These are phyloP conservation scores for Tanypteryx hageni DNA, from an alignment of 2,888 invertebrate genomes.

Conservation along the genomic window DNA sequence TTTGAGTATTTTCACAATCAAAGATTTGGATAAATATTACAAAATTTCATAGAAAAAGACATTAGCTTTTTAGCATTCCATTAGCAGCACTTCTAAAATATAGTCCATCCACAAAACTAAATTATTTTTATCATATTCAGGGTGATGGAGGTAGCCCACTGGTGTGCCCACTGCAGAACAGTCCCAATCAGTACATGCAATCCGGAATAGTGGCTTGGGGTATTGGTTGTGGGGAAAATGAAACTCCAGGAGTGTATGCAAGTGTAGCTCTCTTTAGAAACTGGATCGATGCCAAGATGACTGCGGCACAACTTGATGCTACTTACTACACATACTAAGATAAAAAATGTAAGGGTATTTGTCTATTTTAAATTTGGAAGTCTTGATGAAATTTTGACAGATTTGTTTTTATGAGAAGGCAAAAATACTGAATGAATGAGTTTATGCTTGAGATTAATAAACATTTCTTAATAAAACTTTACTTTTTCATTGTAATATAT, in stretches of 20 bases:
- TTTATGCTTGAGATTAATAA: too few species aligned
- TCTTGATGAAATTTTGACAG: too few species aligned
- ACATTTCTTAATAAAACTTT: too few species aligned
- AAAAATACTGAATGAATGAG: too few species aligned
- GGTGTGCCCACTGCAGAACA: constrained; percentile 72
- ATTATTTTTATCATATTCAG: constrained; percentile 66
- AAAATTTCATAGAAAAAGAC: background rate
- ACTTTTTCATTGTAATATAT: too few species aligned
- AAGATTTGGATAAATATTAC: too few species aligned
- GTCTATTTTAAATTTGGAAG: too few species aligned
- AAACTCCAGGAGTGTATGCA: constrained; percentile 74
- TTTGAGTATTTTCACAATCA: background rate
- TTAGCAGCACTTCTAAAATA: background rate
- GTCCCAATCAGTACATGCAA: constrained; percentile 72
- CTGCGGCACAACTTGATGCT: constrained; percentile 73
- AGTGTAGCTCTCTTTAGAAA: constrained; percentile 72
- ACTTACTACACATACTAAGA: constrained; percentile 65
- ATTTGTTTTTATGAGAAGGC: too few species aligned
- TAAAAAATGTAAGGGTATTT: background rate
- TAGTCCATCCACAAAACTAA: background rate
- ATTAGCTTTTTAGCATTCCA: background rate
- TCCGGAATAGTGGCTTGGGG: constrained; percentile 74
- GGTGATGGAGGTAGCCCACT: constrained; percentile 75
- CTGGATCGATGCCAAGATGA: constrained; percentile 71
- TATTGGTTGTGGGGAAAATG: constrained; percentile 73